Base-by-base conservation (phyloP, 2,888 invertebrate species). In the Papilio protenor region DNA sequence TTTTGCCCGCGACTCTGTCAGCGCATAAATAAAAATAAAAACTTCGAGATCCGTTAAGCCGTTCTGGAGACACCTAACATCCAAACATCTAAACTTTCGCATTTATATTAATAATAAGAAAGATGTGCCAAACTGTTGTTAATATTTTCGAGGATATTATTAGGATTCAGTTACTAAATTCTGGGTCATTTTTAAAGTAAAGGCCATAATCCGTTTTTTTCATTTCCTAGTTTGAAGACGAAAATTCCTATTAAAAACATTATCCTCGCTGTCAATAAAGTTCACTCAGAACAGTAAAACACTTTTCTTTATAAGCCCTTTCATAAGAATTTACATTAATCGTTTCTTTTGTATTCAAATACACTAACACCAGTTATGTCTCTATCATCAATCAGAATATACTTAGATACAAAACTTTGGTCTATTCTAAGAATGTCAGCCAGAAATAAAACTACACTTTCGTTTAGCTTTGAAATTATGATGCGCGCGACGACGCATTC, bases 361-460 rank as follows among this genome's bases (percentile, higher is more conserved):
- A 71, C 14, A 40, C 47, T 73, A 72, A 72, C 61, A 49, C 11
- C 18, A 21, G 52, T 52, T 23, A n/a, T 11, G n/a, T 8, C 70
- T 71, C 49, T 59, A 5, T 10, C 77, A 75, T 71, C 70, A 61
- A 75, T 77, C 40, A 71, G 45, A 49, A 12, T 61, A 77, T 57
- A 75, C 55, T 75, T 70, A 71, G 77, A 71, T 33, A 59, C 52
- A 71, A 73, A 69, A 61, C 47, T 71, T 47, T 70, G 33, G 11
- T 71, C 74, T 71, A 75, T 77, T 74, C 61, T 71, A 12, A 70
- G 74, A 77, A 71, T 75, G 49, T 71, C 61, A 71, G 61, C 75
- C 70, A 40, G 45, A 74, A 77, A 74, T 74, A 74, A 77, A 77
- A 70, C 49, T 73, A n/a, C 70, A 76, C 40, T 73, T 77, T 64